A percentile compares a stretch with the other conserved stretches of the same genome.
phyloP scores from a whole-genome alignment of 2,888 invertebrate genomes.

The Tridacna gigas region DNA sequence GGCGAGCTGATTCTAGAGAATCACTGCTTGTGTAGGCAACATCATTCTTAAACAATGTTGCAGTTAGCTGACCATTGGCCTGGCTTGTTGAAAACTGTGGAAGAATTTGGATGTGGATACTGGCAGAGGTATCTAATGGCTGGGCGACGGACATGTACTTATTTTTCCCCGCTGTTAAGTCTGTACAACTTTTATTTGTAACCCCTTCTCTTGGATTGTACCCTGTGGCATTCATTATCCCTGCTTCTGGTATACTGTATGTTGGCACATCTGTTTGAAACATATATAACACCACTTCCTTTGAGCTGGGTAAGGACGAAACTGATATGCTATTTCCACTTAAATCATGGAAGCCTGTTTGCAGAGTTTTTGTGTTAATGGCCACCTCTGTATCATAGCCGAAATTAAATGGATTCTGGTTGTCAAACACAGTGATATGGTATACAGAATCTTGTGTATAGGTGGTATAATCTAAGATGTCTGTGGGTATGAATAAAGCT shows the following conservation, averaged over 20 bases:
- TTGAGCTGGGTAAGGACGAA: conserved; percentile 41
- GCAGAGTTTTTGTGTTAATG: conserved; percentile 64
- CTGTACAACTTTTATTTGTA: conserved; percentile 39
- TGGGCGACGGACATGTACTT: background rate
- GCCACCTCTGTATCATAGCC: conserved; percentile 45
- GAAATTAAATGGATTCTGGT: conserved; percentile 69
- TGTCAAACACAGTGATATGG: conserved; percentile 63
- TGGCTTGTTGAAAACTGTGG: conserved; percentile 17
- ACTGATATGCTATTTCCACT: conserved; percentile 67
- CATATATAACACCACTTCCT: conserved; percentile 62
- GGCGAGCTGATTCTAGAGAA: conserved; percentile 30
- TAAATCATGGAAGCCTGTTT: conserved; percentile 67
- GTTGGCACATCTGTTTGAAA: conserved; percentile 27
- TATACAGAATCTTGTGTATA: conserved; percentile 55
- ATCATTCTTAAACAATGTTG: conserved; percentile 39
- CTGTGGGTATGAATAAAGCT: conserved; percentile 12
- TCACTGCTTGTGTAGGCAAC: conserved; percentile 33
- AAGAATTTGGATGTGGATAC: conserved; percentile 9
- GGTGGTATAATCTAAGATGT: conserved; percentile 29
- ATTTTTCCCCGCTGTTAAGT: background rate
- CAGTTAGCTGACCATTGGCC: conserved; percentile 11
- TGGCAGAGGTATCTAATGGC: background rate
- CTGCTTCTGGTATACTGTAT: conserved; percentile 42
- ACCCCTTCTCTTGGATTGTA: conserved; percentile 63
- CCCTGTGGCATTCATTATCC: conserved; percentile 53